Evolutionary conservation across 2,113 vertebrate genomes (phyloP).

Genomic region (Panthera tigris): DNA sequence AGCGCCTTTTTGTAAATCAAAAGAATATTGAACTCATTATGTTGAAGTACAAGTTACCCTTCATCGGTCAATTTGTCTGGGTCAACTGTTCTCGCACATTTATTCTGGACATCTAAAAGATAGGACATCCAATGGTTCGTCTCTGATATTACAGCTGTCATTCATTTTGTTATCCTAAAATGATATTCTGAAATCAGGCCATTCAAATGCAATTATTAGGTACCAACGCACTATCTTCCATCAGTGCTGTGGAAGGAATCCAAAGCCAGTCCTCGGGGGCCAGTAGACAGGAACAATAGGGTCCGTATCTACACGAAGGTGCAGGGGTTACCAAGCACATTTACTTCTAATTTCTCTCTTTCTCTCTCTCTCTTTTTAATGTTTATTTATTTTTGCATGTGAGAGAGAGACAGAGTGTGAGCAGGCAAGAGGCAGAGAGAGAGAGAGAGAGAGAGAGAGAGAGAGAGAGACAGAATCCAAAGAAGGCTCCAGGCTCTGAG

Average conservation of each 20-base stretch:
- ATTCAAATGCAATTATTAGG: conserved; percentile 49
- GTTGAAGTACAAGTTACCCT: conserved; percentile 38
- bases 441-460: too few relatives aligned
- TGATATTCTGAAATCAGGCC: conserved; percentile 6
- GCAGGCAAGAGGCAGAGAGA: too few relatives aligned
- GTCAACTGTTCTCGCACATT: conserved; percentile 61
- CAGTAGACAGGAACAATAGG: not conserved
- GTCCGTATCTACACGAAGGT: not conserved
- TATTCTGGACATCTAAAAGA: conserved; percentile 68
- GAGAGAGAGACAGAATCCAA: too few relatives aligned
- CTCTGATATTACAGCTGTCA: conserved; percentile 38
- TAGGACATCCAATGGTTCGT: conserved; percentile 14
- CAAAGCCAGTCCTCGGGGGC: not conserved
- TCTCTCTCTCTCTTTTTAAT: too few relatives aligned
- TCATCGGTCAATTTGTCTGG: conserved; percentile 49
- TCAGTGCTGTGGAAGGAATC: conserved; percentile 8
- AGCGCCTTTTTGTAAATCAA: conserved; percentile 41
- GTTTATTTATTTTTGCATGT: too few relatives aligned
- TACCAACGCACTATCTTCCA: conserved; percentile 62
- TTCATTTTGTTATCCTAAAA: conserved; percentile 54
- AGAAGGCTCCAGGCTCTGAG: too few relatives aligned
- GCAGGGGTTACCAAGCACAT: not conserved
- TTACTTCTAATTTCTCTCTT: conserved; percentile 11
- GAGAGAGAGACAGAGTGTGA: too few relatives aligned
- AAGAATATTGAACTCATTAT: conserved; percentile 63